These are phyloP conservation scores for Neoitamus cyanurus DNA, from an alignment of 2,888 invertebrate genomes.

Conservation along the genomic window DNA sequence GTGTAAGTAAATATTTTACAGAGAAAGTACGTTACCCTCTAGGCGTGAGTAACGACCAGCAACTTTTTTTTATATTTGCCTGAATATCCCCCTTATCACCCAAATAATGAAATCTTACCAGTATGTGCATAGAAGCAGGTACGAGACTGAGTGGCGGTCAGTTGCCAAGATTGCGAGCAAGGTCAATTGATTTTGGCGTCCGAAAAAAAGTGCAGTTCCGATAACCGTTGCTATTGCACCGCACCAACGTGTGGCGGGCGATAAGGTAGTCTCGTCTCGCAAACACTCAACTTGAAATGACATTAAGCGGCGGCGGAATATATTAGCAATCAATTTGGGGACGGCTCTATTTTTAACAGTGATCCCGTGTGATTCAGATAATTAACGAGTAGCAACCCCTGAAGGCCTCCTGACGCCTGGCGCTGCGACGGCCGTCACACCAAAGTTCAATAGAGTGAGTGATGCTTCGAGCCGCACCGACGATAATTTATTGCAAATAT, in stretches of 20 bases:
- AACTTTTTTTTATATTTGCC: too few relatives aligned
- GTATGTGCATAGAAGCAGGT: too few relatives aligned
- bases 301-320: background rate
- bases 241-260: background rate
- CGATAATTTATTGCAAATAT: background rate
- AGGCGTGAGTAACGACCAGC: too few relatives aligned
- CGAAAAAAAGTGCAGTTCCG: background rate
- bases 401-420: background rate
- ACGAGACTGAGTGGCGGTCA: background rate
- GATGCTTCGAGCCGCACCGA: background rate
- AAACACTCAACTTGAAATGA: background rate
- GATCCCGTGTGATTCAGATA: background rate
- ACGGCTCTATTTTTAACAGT: background rate
- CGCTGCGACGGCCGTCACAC: background rate
- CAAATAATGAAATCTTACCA: too few relatives aligned
- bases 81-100: too few relatives aligned
- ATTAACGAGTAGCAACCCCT: background rate
- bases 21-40: too few relatives aligned
- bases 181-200: background rate
- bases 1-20: too few relatives aligned
- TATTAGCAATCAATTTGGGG: background rate
- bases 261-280: background rate
- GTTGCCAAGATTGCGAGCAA: background rate
- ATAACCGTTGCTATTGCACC: background rate
- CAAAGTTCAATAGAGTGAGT: background rate